A percentile compares a stretch with the other conserved stretches of the same genome.
Evolutionary conservation across 1,140 invertebrate genomes (phyloP).

Genomic region (Sinella curviseta): DNA sequence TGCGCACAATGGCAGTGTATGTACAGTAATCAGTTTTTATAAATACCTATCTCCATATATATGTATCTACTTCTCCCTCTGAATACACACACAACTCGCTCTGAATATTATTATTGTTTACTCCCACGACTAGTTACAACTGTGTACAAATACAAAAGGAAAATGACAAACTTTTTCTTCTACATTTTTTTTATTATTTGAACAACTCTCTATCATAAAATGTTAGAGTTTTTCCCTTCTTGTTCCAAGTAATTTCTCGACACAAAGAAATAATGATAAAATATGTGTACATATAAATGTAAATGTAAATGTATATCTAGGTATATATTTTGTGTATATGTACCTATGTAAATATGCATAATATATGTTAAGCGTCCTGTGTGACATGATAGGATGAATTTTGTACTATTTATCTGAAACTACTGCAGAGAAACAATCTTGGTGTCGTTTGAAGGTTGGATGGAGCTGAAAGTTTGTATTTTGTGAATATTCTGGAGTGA

Average conservation of each 20-base stretch:
- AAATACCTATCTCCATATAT: too few relatives aligned
- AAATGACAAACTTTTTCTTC: constrained; percentile 23
- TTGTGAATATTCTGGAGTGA: too few relatives aligned
- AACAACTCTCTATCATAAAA: neutral
- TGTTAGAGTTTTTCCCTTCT: neutral
- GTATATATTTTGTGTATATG: too few relatives aligned
- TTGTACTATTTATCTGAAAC: too few relatives aligned
- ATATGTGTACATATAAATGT: neutral
- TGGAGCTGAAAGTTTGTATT: neutral
- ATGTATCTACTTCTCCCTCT: neutral
- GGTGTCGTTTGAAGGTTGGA: neutral
- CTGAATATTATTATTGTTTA: constrained; percentile 13
- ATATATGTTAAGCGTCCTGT: too few relatives aligned
- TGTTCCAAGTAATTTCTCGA: neutral
- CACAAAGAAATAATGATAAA: neutral
- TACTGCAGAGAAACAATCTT: too few relatives aligned
- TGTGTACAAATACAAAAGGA: neutral
- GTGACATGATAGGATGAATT: too few relatives aligned
- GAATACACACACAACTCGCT: neutral
- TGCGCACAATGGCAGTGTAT: too few relatives aligned
- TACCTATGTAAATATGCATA: too few relatives aligned
- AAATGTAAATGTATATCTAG: too few relatives aligned
- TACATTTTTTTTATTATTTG: neutral
- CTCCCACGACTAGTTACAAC: constrained; percentile 6
- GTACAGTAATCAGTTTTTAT: too few relatives aligned